These are phyloP conservation scores for Gastrophryne carolinensis DNA, from an alignment of 2,797 vertebrate genomes.

Conservation along the genomic window DNA sequence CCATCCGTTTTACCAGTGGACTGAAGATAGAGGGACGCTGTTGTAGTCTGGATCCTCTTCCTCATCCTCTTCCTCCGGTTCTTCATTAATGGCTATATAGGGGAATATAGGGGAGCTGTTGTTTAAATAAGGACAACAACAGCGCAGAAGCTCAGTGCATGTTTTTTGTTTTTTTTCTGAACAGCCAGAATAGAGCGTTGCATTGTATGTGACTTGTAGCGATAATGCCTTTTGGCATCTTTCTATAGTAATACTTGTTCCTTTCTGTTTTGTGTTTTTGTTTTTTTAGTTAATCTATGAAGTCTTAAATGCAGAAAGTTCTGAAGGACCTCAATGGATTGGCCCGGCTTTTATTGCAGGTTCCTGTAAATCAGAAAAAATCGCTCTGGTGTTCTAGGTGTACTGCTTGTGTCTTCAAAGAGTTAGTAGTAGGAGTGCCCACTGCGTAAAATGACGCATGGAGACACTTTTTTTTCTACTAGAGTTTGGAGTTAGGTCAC, in stretches of 20 bases:
- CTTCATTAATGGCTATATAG: slow-evolving; percentile 99
- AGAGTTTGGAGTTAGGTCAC: slow-evolving; percentile 66
- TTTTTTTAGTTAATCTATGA: slow-evolving; percentile 76
- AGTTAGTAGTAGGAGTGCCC: slow-evolving; percentile 70
- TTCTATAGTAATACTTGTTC: slow-evolving; percentile 75
- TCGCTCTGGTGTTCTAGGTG: slow-evolving; percentile 84
- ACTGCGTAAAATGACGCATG: slow-evolving; percentile 62
- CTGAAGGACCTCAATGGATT: slow-evolving; percentile 83
- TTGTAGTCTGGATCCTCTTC: slow-evolving; percentile 96
- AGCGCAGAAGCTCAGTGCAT: slow-evolving; percentile 90
- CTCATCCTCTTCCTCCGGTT: slow-evolving; percentile 93
- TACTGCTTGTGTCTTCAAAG: slow-evolving; percentile 71
- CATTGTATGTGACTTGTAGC: slow-evolving; percentile 76
- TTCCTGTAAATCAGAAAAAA: slow-evolving; percentile 89
- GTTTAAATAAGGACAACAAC: slow-evolving; percentile 96
- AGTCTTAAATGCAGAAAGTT: slow-evolving; percentile 83
- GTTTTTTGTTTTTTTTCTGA: slow-evolving; percentile 66
- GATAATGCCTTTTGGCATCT: slow-evolving; percentile 74
- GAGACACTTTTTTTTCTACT: slow-evolving; percentile 52
- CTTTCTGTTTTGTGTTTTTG: slow-evolving; percentile 36
- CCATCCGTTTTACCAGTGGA: slow-evolving; percentile 92
- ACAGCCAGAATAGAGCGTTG: slow-evolving; percentile 79
- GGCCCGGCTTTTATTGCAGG: slow-evolving; percentile 86
- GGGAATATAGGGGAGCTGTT: slow-evolving; percentile 99
- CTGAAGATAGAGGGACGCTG: slow-evolving; percentile 94